Conservation (phyloP, 2,888 invertebrate genomes). For the Mythimna lalbum region DNA sequence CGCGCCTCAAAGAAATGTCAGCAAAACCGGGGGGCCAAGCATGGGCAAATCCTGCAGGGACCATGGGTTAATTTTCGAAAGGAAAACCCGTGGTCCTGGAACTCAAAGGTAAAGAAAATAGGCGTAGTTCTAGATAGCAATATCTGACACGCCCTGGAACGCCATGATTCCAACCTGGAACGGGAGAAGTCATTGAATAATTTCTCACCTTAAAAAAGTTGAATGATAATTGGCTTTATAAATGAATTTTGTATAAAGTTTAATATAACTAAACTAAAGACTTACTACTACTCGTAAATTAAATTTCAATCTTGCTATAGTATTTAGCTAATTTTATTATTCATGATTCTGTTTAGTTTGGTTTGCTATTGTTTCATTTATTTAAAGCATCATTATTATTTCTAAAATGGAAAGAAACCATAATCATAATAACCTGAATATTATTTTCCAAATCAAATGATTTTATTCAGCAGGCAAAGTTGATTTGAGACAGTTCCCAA, state of each 20-base stretch:
- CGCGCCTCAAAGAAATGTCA: too few species aligned
- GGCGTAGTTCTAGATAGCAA: too few species aligned
- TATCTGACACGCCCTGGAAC: too few species aligned
- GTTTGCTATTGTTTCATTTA: background rate
- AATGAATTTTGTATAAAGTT: background rate
- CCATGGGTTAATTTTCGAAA: too few species aligned
- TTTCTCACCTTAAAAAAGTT: background rate
- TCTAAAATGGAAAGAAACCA: background rate
- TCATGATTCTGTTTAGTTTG: background rate
- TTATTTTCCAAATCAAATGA: background rate
- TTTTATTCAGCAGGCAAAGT: background rate
- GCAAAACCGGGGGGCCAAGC: too few species aligned
- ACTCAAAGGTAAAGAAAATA: too few species aligned
- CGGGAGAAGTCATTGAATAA: too few species aligned
- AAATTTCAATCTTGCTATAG: background rate
- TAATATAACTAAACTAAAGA: too few species aligned
- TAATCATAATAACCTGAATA: background rate
- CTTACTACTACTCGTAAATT: background rate
- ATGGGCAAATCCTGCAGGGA: too few species aligned
- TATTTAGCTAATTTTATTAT: background rate
- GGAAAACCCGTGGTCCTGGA: too few species aligned
- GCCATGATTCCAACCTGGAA: too few species aligned
- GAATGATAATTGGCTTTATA: background rate
- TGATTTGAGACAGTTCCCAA: background rate
- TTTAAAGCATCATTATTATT: background rate